Conservation (phyloP, 2,888 invertebrate genomes). For the Didymodactylos carnosus region DNA sequence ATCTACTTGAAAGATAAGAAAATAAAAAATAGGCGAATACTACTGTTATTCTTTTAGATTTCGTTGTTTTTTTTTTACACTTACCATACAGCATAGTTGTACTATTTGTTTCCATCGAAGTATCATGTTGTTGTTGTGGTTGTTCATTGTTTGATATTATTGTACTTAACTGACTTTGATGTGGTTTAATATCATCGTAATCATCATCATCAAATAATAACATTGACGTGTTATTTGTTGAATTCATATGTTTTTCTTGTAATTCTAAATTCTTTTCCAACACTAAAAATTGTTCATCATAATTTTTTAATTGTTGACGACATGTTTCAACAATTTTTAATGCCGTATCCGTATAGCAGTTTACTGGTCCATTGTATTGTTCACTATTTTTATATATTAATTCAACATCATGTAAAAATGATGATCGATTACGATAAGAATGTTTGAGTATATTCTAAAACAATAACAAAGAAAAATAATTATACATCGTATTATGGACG, state of each 20-base stretch:
- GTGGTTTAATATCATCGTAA: no score
- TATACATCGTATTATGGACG: neutral
- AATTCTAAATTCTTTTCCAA: slow-evolving; percentile 4
- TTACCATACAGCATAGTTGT: neutral
- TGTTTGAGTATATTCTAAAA: slow-evolving; percentile 15
- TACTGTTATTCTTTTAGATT: no score
- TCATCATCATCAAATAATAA: no score
- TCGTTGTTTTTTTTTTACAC: no score
- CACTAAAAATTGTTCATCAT: slow-evolving; percentile 1
- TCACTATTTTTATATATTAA: slow-evolving; percentile 68
- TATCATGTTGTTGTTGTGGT: no score
- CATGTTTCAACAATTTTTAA: slow-evolving; percentile 48
- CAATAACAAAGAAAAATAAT: neutral
- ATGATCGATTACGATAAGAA: slow-evolving; percentile 65
- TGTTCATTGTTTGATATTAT: no score
- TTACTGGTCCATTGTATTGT: slow-evolving; percentile 71
- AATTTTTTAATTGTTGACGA: slow-evolving; percentile 3
- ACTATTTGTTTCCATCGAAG: neutral
- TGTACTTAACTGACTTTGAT: no score
- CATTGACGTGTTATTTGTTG: no score
- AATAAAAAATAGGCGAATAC: no score
- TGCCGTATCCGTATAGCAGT: slow-evolving; percentile 65
- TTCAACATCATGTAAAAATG: slow-evolving; percentile 68
- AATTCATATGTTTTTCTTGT: neutral
- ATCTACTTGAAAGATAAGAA: no score